A percentile compares a stretch with the other conserved stretches of the same genome.
Conservation (phyloP, 2,113 vertebrate species). For the Vulpes ferrilata region DNA sequence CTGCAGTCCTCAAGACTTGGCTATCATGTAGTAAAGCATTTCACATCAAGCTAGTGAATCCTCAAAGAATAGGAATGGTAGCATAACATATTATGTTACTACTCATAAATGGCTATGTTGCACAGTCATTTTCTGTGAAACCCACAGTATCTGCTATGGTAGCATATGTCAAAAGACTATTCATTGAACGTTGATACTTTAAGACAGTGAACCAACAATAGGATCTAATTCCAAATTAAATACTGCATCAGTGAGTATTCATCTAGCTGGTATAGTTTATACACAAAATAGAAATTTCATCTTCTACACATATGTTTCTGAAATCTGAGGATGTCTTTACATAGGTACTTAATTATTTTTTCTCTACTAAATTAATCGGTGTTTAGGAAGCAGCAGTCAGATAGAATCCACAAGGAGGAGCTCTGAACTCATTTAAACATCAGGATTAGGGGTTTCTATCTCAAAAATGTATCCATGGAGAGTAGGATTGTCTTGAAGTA, state of each 20-base stretch:
- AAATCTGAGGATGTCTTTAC: background rate
- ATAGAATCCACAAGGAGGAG: slow-evolving; percentile 83
- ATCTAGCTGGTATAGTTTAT: background rate
- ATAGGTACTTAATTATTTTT: background rate
- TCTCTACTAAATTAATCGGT: background rate
- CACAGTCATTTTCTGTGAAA: background rate
- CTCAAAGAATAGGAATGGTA: background rate
- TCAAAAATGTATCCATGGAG: slow-evolving; percentile 13
- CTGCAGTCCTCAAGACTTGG: background rate
- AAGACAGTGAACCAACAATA: background rate
- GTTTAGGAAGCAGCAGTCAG: slow-evolving; percentile 16
- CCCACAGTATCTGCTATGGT: fast-evolving
- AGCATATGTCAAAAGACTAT: background rate
- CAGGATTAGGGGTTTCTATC: background rate
- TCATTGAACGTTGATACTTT: background rate
- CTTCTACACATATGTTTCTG: background rate
- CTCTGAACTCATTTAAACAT: slow-evolving; percentile 63
- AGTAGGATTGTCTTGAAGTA: slow-evolving; percentile 79
- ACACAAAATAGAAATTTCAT: background rate
- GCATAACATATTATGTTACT: background rate
- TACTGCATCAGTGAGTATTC: background rate
- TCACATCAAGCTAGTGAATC: background rate
- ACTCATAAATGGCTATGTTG: fast-evolving
- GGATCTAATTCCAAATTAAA: background rate
- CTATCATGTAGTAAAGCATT: background rate